phyloP scores from a whole-genome alignment of 2,888 invertebrate species.

The Pycnomerus fuliginosus region DNA sequence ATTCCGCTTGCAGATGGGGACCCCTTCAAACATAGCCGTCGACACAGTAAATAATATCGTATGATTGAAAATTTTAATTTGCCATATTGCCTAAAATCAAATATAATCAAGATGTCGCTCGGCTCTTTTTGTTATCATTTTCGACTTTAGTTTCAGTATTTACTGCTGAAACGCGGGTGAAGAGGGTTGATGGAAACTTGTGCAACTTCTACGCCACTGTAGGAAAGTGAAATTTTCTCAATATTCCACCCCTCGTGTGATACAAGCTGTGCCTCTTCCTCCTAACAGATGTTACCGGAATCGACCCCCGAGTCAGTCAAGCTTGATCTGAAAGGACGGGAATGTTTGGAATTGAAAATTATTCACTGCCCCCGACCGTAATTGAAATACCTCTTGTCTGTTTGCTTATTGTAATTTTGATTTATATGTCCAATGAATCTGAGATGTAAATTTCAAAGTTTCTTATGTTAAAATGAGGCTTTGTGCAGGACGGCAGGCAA shows the following conservation, averaged over 20 bases:
- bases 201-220: constrained; percentile 13
- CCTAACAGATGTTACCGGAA: constrained; percentile 44
- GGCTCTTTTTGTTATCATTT: too few relatives aligned
- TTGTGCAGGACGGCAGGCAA: constrained; percentile 7
- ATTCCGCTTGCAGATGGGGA: constrained; percentile 24
- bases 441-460: too few relatives aligned
- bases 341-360: constrained; percentile 43
- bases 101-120: too few relatives aligned
- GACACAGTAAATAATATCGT: too few relatives aligned
- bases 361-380: constrained; percentile 43
- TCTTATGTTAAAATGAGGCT: too few relatives aligned
- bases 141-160: too few relatives aligned
- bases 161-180: too few relatives aligned
- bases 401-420: constrained; percentile 41
- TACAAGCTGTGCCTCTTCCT: constrained; percentile 36
- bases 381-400: constrained; percentile 46
- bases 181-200: too few relatives aligned
- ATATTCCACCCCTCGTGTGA: constrained; percentile 23
- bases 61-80: too few relatives aligned
- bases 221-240: constrained; percentile 22
- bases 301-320: constrained; percentile 24
- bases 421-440: constrained; percentile 26
- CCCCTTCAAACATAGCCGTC: constrained; percentile 11
- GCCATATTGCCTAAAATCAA: too few relatives aligned
- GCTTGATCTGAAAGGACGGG: constrained; percentile 31